Evolutionary conservation across 2,888 invertebrate species (phyloP).

Genomic region (Dinocampus coccinellae): DNA sequence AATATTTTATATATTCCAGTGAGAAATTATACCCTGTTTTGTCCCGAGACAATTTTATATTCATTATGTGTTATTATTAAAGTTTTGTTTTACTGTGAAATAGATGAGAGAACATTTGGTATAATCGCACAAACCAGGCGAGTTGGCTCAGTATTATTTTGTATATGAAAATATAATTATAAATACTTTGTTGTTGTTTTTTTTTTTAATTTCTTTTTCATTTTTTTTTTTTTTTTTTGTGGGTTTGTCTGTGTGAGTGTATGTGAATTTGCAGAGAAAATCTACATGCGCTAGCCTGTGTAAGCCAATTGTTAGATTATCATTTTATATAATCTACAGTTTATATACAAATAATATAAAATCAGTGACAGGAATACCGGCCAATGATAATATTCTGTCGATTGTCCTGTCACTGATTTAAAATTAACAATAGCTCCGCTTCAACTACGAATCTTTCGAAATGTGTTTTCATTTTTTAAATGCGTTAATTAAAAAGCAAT

Average conservation of each 20-base stretch:
- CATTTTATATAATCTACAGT: conserved; percentile 13
- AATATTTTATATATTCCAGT: conserved; percentile 11
- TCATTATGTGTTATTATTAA: conserved; percentile 16
- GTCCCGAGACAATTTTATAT: conserved; percentile 10
- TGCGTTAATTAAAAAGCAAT: conserved; percentile 5
- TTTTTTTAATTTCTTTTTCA: no score
- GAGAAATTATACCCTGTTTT: background rate
- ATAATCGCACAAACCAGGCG: conserved; percentile 18
- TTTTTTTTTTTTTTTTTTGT: background rate
- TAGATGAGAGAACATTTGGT: conserved; percentile 5
- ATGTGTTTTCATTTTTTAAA: conserved; percentile 5
- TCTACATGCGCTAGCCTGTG: conserved; percentile 28
- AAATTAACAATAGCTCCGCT: conserved; percentile 5
- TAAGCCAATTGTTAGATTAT: conserved; percentile 28
- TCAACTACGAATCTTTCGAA: conserved; percentile 65
- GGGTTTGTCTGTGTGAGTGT: background rate
- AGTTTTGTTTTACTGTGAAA: background rate
- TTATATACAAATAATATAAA: background rate
- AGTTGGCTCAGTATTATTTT: conserved; percentile 16
- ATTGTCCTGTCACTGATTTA: background rate
- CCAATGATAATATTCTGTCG: background rate
- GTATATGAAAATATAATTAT: background rate
- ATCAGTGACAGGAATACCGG: background rate
- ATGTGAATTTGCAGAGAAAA: conserved; percentile 14
- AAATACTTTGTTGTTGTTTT: background rate